Conservation (phyloP, 2,797 vertebrate species). For the Emys orbicularis region DNA sequence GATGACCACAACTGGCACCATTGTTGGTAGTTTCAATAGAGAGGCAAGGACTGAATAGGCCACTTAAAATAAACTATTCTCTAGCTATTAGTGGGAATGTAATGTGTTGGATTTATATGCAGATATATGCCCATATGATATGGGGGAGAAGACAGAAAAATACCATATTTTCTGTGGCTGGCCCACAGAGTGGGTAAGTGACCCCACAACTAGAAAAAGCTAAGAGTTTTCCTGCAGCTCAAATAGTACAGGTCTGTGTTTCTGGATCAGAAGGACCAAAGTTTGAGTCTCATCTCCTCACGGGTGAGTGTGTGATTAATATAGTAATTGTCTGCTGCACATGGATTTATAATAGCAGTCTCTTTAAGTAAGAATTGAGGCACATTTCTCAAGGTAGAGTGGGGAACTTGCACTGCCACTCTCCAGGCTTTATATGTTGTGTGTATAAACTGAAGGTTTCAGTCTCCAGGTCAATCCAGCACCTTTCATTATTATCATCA, state of each 20-base stretch:
- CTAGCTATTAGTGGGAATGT: not conserved
- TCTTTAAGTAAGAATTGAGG: not conserved
- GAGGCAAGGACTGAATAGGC: not conserved
- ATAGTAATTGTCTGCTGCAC: not conserved
- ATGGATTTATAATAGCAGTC: not conserved
- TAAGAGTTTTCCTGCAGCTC: not conserved
- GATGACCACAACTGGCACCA: not conserved
- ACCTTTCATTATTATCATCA: not conserved
- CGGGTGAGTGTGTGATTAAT: not conserved
- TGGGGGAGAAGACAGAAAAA: accelerated
- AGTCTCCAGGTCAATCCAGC: not conserved
- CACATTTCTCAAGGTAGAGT: not conserved
- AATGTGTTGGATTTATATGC: not conserved
- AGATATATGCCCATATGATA: not conserved
- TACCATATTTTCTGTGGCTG: not conserved
- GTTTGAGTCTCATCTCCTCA: not conserved
- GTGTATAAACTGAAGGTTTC: not conserved
- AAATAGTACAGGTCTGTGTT: not conserved
- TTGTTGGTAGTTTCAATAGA: not conserved
- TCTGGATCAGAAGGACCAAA: not conserved
- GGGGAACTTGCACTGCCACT: not conserved
- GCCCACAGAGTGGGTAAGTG: not conserved
- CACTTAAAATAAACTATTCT: not conserved
- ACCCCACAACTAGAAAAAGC: not conserved
- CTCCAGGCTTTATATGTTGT: not conserved